Conservation (phyloP, 2,888 invertebrate species). For the Noctua comes region DNA sequence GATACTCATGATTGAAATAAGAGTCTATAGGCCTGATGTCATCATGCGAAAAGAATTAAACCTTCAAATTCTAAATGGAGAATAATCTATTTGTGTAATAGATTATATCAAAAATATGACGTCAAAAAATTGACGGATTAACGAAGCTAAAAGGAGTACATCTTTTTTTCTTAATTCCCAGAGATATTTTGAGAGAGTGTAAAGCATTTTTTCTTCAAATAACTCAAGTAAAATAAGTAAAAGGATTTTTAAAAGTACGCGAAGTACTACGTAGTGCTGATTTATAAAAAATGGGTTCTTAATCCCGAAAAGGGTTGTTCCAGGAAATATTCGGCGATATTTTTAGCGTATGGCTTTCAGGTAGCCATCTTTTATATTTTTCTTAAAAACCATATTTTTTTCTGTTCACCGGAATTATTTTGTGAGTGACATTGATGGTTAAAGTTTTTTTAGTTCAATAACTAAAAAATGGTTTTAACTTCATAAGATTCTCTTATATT, state of each 20-base stretch:
- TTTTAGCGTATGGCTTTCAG: slow-evolving; percentile 64
- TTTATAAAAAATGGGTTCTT: slow-evolving; percentile 69
- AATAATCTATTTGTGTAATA: background rate
- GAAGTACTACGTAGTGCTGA: slow-evolving; percentile 57
- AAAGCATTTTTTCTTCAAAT: slow-evolving; percentile 40
- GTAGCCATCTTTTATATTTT: slow-evolving; percentile 57
- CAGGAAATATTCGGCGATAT: slow-evolving; percentile 66
- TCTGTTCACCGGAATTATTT: slow-evolving; percentile 34
- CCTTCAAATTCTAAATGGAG: background rate
- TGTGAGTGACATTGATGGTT: slow-evolving; percentile 30
- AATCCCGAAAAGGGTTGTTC: slow-evolving; percentile 80
- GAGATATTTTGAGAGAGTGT: background rate
- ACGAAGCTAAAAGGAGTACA: slow-evolving; percentile 1
- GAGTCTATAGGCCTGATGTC: background rate
- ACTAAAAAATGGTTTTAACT: background rate
- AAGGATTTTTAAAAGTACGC: slow-evolving; percentile 60
- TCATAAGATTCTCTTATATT: background rate
- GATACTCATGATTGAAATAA: background rate
- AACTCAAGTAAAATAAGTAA: slow-evolving; percentile 50
- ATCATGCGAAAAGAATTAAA: background rate
- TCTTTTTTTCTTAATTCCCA: background rate
- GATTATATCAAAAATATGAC: slow-evolving; percentile 4
- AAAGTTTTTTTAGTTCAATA: background rate
- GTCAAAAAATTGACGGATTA: slow-evolving; percentile 12
- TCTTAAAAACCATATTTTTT: slow-evolving; percentile 48